Base-by-base conservation (phyloP, 1,140 invertebrate species). In the Neuroterus valhalla region DNA sequence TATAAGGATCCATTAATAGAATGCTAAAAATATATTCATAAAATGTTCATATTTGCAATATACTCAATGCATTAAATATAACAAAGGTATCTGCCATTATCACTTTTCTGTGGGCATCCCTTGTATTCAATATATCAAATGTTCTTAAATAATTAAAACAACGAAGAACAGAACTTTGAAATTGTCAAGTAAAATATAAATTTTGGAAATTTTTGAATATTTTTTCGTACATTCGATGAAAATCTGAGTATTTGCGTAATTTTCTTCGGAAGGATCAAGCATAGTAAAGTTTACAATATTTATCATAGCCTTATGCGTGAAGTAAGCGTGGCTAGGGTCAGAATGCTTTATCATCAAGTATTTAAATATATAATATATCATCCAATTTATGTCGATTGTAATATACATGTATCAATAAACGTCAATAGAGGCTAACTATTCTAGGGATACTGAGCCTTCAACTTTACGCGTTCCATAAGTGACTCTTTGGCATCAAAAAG, bases 321-420 rank as follows among this genome's bases (percentile, higher is more conserved):
- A 78, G 23, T 77, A 79, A 38, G 44, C 70, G 78, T 85, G 83
- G 82, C 83, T 67, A 80, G 79, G 85, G 81, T 87, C 82, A 87
- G 84, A 85, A 74, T 79, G 73, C 50, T 52, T 77, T 66, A 62
- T 14, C 31, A 76, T 78, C 77, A 78, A 86, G 84, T 86, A 83
- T 82, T 85, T 85, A 86, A 87, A 87, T 84, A 86, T 86, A 85
- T 84, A 38, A 38, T 38, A 78, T 84, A 70, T 80, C 31, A 48
- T 42, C 68, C 46, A 70, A 75, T 66, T 14, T 76, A 71, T 81
- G 75, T 43, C 44, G 74, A 67, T 48, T 80, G 75, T 76, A 77
- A 77, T 69, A 70, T 79, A 77, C 67, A 71, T 78, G 76, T 74
- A 70, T 76, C 74, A 79, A 77, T 81, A 71, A 72, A 71, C 66